phyloP scores from a whole-genome alignment of 2,888 invertebrate species.

The Amorpha juglandis region DNA sequence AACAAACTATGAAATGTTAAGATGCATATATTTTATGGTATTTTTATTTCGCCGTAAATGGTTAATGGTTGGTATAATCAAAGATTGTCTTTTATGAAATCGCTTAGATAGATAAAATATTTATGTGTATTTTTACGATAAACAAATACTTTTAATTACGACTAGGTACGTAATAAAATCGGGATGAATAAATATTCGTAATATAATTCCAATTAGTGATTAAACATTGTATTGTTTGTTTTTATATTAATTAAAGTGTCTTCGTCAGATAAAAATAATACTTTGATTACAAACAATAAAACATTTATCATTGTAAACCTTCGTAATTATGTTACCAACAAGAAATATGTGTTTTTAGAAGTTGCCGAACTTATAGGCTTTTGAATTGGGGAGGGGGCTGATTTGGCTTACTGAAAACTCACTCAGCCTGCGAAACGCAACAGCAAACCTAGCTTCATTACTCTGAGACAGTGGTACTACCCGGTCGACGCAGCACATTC shows the following conservation, averaged over 20 bases:
- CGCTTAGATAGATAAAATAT: neutral
- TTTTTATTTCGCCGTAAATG: slow-evolving; percentile 11
- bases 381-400: too few relatives aligned
- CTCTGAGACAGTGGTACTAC: too few relatives aligned
- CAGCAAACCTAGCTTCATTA: too few relatives aligned
- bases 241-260: slow-evolving; percentile 26
- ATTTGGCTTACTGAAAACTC: too few relatives aligned
- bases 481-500: too few relatives aligned
- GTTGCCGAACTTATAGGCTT: too few relatives aligned
- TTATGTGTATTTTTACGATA: slow-evolving; percentile 6
- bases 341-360: too few relatives aligned
- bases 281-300: too few relatives aligned
- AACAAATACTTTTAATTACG: neutral
- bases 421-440: too few relatives aligned
- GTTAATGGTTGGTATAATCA: neutral
- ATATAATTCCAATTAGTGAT: neutral
- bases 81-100: slow-evolving; percentile 3
- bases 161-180: neutral
- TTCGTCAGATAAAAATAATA: too few relatives aligned
- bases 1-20: slow-evolving; percentile 8
- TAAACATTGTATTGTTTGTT: neutral
- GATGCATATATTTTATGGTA: neutral
- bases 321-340: too few relatives aligned
- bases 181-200: neutral
- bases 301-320: too few relatives aligned